Evolutionary conservation across 2,888 invertebrate species (phyloP), one percentile per base, ranked within the genome.

Genomic region (Amphimallon solstitiale): DNA sequence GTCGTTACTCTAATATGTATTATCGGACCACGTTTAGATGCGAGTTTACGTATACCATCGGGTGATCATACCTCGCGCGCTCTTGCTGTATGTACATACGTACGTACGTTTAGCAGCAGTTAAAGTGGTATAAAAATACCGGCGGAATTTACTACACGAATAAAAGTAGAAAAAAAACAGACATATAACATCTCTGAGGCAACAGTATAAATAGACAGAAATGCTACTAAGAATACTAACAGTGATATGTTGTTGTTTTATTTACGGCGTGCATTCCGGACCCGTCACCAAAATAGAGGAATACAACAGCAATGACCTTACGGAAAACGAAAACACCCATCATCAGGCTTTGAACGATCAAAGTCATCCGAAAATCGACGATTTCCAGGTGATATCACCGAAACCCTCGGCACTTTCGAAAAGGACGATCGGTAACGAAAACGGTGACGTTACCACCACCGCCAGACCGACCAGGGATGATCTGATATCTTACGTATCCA

Each of bases 271-370:
- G 38, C 38, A 38, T 19, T 19, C 54, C 4, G 54, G 38, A 40
- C 54, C 54, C 38, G 38, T 54, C n/a, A 54, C 54, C 12, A 54
- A 54, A 54, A 54, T 54, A 54, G 54, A 54, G 5, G 54, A 40
- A 2, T 54, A 54, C 21, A n/a, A n/a, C n/a, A 54, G 54, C 54
- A 54, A 54, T 54, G 54, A 54, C 54, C 54, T 54, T 40, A 51
- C 34, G 34, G 34, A 29, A 14, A 10, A 9, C 35, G 51, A 29
- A 51, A n/a, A n/a, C n/a, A n/a, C n/a, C n/a, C n/a, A 38, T 21
- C 10, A 37, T 37, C 38, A 21, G 38, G 21, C 10, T 40, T 21
- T 21, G n/a, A n/a, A 38, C 35, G 35, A 4, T 3, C 35, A 34
- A 2, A n/a, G 7, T 7, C 4, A 10, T 4, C 40, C 54, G 7